Conservation (phyloP, 2,797 vertebrate genomes). For the Hypotaenidia okinawae region DNA sequence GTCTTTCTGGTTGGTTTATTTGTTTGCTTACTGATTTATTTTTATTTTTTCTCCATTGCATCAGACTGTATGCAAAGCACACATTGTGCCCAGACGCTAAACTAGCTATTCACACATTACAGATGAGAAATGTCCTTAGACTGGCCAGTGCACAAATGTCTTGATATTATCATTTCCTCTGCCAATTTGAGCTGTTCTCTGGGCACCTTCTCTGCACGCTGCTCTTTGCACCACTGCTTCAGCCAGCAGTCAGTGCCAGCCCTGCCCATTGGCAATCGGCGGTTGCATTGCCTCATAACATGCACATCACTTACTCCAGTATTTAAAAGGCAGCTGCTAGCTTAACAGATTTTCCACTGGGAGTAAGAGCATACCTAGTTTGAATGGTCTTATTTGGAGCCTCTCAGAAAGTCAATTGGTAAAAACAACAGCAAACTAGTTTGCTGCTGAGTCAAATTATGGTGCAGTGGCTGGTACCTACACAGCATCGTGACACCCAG, state of each 20-base stretch:
- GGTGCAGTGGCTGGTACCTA: neutral
- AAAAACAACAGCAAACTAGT: neutral
- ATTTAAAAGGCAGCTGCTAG: neutral
- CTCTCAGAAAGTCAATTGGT: neutral
- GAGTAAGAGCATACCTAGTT: neutral
- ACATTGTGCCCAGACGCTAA: neutral
- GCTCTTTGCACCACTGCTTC: neutral
- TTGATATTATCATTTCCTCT: neutral
- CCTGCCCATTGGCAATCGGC: neutral
- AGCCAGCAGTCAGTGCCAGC: neutral
- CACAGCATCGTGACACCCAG: accelerated
- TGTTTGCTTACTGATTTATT: slow-evolving; percentile 14
- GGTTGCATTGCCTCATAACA: neutral
- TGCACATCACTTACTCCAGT: neutral
- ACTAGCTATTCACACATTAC: neutral
- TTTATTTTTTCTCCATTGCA: neutral
- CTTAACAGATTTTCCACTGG: neutral
- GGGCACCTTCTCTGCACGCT: neutral
- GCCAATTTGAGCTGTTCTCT: neutral
- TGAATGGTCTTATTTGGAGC: neutral
- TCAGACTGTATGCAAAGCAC: neutral
- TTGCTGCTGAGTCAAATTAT: neutral
- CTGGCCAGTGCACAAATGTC: neutral
- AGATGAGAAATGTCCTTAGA: neutral
- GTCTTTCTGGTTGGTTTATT: slow-evolving; percentile 32